A percentile compares a stretch with the other conserved stretches of the same genome.
Conservation (phyloP, 2,797 vertebrate species). For the Balearica regulorum region DNA sequence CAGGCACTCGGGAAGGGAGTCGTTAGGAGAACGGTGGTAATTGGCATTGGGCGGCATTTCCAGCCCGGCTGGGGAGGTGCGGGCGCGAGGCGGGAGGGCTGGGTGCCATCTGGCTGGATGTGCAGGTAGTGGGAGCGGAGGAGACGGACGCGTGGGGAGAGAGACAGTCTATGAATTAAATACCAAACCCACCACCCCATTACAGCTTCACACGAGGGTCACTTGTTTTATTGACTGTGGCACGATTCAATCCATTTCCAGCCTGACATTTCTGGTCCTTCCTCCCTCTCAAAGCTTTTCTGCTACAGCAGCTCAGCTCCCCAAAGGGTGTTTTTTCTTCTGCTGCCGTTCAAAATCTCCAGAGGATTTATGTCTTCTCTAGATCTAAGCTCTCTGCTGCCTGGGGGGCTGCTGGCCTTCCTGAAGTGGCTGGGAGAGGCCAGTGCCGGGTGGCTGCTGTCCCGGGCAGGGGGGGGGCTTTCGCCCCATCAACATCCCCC, state of each 20-base stretch:
- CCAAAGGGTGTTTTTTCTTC: not conserved
- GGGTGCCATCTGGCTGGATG: accelerated
- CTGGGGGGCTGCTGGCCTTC: not conserved
- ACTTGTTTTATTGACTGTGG: constrained; percentile 1
- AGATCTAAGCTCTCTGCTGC: not conserved
- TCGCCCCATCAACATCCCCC: not conserved
- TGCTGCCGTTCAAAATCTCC: not conserved
- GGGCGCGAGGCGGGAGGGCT: not conserved
- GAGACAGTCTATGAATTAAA: not conserved
- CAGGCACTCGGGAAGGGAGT: accelerated
- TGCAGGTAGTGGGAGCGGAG: accelerated
- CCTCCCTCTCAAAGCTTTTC: not conserved
- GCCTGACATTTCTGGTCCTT: not conserved
- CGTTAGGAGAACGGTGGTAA: accelerated
- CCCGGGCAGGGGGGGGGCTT: not conserved
- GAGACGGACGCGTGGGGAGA: accelerated
- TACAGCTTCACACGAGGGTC: not conserved
- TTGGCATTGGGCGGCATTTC: not conserved
- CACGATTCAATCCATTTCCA: not conserved
- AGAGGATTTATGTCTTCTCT: not conserved
- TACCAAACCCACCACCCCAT: not conserved
- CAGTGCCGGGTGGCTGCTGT: not conserved
- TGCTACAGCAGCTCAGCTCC: not conserved
- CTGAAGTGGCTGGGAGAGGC: not conserved
- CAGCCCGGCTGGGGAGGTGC: not conserved